Conservation (phyloP, 2,797 vertebrate genomes). For the Loriculus beryllinus region DNA sequence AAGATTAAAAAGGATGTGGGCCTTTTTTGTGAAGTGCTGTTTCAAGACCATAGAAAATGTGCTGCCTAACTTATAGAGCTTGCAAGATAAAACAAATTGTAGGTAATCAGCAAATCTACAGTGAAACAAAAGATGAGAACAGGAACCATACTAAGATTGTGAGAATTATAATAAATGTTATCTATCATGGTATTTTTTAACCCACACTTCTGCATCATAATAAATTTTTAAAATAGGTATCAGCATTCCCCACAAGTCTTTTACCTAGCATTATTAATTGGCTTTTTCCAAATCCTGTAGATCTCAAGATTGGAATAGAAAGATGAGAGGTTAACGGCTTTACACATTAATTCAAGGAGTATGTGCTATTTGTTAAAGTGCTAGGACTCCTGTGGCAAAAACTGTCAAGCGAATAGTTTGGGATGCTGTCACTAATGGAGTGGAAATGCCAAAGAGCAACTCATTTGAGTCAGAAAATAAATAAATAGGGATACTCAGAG, state of each 20-base stretch:
- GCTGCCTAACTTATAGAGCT: neutral
- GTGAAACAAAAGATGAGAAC: neutral
- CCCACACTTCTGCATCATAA: neutral
- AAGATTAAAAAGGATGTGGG: neutral
- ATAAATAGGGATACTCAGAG: neutral
- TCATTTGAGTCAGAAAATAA: conserved; percentile 41
- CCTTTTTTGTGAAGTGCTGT: neutral
- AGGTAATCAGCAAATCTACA: neutral
- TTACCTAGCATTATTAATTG: neutral
- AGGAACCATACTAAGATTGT: neutral
- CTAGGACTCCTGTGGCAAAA: conserved; percentile 18
- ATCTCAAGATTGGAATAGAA: neutral
- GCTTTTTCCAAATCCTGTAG: neutral
- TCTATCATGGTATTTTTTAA: neutral
- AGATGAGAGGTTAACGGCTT: neutral
- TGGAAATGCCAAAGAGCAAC: conserved; percentile 42
- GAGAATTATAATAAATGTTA: neutral
- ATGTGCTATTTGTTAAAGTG: neutral
- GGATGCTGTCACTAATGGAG: conserved; percentile 1
- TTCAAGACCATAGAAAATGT: neutral
- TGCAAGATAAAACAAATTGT: neutral
- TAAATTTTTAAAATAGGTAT: neutral
- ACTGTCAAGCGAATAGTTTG: conserved; percentile 23
- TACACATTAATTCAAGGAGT: conserved; percentile 17
- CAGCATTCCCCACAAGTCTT: neutral